Evolutionary conservation across 2,888 invertebrate genomes (phyloP).

Genomic region (Amphipoea lucens): DNA sequence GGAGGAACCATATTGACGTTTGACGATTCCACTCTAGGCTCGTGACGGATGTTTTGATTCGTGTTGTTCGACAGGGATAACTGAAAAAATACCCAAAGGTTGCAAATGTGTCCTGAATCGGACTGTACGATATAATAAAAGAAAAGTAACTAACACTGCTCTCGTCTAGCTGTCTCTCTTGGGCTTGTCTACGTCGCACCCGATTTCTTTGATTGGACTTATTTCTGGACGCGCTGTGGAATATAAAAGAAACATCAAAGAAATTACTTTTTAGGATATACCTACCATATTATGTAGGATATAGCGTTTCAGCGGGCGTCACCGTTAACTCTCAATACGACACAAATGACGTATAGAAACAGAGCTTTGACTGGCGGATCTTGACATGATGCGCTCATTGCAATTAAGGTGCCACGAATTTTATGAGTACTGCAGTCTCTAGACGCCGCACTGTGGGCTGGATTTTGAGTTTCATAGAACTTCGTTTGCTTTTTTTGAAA

Average conservation of each 20-base stretch:
- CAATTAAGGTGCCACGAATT: background rate
- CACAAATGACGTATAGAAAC: background rate
- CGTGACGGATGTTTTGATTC: slow-evolving; percentile 79
- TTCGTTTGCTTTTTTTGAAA: no score
- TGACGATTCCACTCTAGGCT: slow-evolving; percentile 78
- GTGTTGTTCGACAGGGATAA: slow-evolving; percentile 75
- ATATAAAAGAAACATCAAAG: slow-evolving; percentile 16
- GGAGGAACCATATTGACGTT: slow-evolving; percentile 86
- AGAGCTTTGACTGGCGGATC: no score
- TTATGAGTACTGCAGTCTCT: background rate
- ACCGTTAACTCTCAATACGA: background rate
- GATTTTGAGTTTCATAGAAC: no score
- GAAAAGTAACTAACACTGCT: slow-evolving; percentile 75
- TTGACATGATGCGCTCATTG: background rate
- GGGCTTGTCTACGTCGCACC: slow-evolving; percentile 80
- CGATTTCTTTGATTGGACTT: slow-evolving; percentile 86
- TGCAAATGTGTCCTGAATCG: background rate
- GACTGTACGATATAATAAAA: background rate
- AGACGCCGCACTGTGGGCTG: no score
- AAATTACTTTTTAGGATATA: background rate
- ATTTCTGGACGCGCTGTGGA: slow-evolving; percentile 81
- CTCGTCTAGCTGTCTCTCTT: slow-evolving; percentile 83
- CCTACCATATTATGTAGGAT: background rate
- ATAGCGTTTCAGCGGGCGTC: background rate
- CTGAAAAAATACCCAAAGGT: slow-evolving; percentile 65